These are phyloP conservation scores for Chelon labrosus DNA, from an alignment of 2,797 vertebrate species.

Conservation along the genomic window DNA sequence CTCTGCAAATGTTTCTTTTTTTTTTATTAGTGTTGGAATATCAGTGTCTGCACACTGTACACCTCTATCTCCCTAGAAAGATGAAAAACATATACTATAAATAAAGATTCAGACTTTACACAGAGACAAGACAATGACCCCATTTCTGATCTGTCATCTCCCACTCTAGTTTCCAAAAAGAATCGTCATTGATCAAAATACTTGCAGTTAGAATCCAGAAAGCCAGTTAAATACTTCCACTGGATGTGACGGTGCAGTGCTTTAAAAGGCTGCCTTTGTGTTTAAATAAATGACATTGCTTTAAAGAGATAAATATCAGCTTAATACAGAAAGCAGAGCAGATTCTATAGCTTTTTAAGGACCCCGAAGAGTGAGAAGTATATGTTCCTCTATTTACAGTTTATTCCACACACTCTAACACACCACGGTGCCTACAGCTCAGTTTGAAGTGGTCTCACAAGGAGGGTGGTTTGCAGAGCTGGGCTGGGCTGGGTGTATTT, in stretches of 20 bases:
- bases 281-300: not conserved
- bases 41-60: too few relatives aligned
- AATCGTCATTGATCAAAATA: too few relatives aligned
- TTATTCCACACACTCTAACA: slow-evolving; percentile 9
- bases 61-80: too few relatives aligned
- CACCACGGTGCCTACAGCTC: slow-evolving; percentile 5
- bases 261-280: not conserved
- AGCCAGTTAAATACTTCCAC: not conserved
- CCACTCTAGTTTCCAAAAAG: too few relatives aligned
- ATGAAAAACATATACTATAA: too few relatives aligned
- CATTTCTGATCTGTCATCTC: too few relatives aligned
- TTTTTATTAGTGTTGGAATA: too few relatives aligned
- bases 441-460: slow-evolving; percentile 5
- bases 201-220: too few relatives aligned
- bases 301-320: not conserved
- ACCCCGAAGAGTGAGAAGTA: not conserved
- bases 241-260: not conserved
- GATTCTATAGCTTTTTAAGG: not conserved
- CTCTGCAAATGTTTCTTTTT: too few relatives aligned
- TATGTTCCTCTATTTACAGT: not conserved
- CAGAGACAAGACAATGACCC: too few relatives aligned
- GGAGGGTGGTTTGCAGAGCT: slow-evolving; percentile 34
- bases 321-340: not conserved
- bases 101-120: too few relatives aligned
- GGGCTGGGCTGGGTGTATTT: slow-evolving; percentile 81